phyloP scores from a whole-genome alignment of 1,140 invertebrate species.

The Mactra quadrangularis region DNA sequence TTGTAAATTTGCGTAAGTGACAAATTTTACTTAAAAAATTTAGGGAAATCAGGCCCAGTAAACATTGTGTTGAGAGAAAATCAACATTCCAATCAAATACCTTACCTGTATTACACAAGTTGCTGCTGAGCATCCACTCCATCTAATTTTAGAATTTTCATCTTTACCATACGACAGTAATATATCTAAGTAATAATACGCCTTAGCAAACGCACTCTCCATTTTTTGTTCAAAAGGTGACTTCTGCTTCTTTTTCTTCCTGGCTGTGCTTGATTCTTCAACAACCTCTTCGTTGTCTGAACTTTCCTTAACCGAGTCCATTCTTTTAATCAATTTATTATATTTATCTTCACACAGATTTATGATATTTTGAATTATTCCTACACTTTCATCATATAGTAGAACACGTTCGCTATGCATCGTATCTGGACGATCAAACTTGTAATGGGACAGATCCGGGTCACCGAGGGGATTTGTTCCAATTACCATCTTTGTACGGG shows the following conservation, averaged over 20 bases:
- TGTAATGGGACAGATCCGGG: constrained; percentile 73
- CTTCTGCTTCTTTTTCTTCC: constrained; percentile 65
- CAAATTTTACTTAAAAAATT: too few species aligned
- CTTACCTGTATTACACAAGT: constrained; percentile 72
- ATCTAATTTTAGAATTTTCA: constrained; percentile 81
- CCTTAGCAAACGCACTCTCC: constrained; percentile 77
- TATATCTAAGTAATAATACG: constrained; percentile 78
- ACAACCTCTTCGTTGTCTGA: constrained; percentile 3
- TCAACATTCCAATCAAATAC: too few species aligned
- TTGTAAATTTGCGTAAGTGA: too few species aligned
- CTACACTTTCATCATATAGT: constrained; percentile 77
- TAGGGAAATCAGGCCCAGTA: too few species aligned
- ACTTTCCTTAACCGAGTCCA: constrained; percentile 34
- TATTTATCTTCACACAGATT: constrained; percentile 78
- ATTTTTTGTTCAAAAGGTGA: constrained; percentile 72
- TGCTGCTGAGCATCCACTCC: constrained; percentile 82
- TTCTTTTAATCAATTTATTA: constrained; percentile 68
- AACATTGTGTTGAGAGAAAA: too few species aligned
- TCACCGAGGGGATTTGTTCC: constrained; percentile 68
- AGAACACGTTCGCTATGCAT: constrained; percentile 68
- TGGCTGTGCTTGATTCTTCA: constrained; percentile 41
- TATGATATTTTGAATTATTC: constrained; percentile 79
- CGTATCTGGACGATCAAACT: constrained; percentile 74
- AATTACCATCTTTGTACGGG: constrained; percentile 72
- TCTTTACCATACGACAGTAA: constrained; percentile 82